phyloP scores from a whole-genome alignment of 2,113 vertebrate species.

The Cepphus grylle region DNA sequence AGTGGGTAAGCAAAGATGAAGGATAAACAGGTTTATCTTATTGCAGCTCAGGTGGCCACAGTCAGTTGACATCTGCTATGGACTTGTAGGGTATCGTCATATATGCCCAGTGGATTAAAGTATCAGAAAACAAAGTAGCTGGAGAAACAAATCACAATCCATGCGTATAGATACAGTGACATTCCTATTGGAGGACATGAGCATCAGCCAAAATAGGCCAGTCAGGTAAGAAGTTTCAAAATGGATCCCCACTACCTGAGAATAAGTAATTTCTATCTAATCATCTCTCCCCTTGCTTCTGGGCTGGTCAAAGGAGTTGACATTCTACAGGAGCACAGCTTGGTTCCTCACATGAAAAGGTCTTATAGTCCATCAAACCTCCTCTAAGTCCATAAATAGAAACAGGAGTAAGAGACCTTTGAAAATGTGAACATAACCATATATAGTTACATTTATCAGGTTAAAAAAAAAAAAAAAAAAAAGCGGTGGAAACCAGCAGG shows the following conservation, averaged over 20 bases:
- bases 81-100: background rate
- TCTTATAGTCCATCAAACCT: background rate
- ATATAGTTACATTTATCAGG: background rate
- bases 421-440: background rate
- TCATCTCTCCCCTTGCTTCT: background rate
- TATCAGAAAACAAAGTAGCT: background rate
- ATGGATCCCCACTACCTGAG: background rate
- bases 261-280: background rate
- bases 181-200: background rate
- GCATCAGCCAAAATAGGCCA: background rate
- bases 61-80: background rate
- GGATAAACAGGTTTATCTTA: background rate
- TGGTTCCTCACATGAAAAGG: background rate
- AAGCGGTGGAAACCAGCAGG: background rate
- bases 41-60: background rate
- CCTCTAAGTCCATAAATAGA: background rate
- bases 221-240: background rate
- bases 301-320: background rate
- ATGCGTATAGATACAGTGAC: background rate
- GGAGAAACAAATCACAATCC: background rate
- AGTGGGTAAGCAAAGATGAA: background rate
- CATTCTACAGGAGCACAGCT: background rate
- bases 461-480: background rate
- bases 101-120: background rate
- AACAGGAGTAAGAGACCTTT: background rate